phyloP scores from a whole-genome alignment of 23 tunicate genomes.

The Botrylloides violaceus region DNA sequence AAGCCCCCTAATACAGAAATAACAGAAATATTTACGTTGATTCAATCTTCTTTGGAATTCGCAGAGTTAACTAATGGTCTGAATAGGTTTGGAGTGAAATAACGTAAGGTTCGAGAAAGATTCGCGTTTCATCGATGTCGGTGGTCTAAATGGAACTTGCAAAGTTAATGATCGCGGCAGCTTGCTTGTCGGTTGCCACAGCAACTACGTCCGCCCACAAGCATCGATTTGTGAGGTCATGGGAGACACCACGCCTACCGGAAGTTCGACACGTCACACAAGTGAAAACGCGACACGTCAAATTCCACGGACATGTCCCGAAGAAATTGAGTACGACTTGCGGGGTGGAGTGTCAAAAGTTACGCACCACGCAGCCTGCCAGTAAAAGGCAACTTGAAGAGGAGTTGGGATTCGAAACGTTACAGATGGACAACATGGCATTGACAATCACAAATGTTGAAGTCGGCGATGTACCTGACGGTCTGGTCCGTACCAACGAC shows the following conservation, averaged over 20 bases:
- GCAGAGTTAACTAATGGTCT: background rate
- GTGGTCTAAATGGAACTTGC: background rate
- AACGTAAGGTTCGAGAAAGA: background rate
- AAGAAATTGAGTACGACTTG: slow-evolving; percentile 35
- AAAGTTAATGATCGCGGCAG: background rate
- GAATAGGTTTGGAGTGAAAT: background rate
- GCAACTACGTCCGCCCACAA: background rate
- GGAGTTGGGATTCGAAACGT: slow-evolving; percentile 59
- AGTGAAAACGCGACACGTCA: slow-evolving; percentile 34
- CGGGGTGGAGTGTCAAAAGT: slow-evolving; percentile 52
- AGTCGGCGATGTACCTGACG: slow-evolving; percentile 35
- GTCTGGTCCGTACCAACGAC: slow-evolving; percentile 4
- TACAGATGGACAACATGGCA: slow-evolving; percentile 30
- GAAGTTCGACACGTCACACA: slow-evolving; percentile 28
- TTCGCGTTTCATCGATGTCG: too few species aligned
- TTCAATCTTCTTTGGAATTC: too few species aligned
- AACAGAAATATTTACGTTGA: background rate
- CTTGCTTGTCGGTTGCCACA: background rate
- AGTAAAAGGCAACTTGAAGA: slow-evolving; percentile 33
- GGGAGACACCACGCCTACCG: slow-evolving; percentile 70
- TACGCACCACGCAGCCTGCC: slow-evolving; percentile 25
- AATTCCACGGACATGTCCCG: slow-evolving; percentile 62
- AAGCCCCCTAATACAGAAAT: background rate
- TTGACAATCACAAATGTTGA: slow-evolving; percentile 26
- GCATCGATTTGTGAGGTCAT: slow-evolving; percentile 9